A percentile compares a stretch with the other conserved stretches of the same genome.
Conservation (phyloP, 1,140 invertebrate genomes). For the Radopholus similis region DNA sequence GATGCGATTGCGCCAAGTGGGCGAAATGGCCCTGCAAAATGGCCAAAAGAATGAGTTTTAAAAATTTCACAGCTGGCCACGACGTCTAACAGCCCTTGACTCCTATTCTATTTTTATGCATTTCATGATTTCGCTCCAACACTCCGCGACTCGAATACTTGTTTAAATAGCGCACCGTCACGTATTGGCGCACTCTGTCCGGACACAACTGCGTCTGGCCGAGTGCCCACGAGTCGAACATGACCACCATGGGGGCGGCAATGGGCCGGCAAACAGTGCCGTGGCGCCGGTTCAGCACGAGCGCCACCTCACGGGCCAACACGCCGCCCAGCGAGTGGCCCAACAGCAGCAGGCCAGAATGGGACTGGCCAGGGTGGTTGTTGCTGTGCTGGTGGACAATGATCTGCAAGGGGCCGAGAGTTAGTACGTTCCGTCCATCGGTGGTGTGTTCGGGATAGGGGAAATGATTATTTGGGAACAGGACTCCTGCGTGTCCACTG, state of each 20-base stretch:
- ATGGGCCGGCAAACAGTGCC: neutral
- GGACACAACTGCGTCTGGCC: neutral
- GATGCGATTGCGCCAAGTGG: neutral
- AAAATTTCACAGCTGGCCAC: too few relatives aligned
- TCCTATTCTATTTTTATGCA: too few relatives aligned
- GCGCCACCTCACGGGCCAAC: conserved; percentile 35
- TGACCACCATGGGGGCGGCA: neutral
- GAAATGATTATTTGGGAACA: too few relatives aligned
- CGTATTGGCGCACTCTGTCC: neutral
- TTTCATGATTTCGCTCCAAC: too few relatives aligned
- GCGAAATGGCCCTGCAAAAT: neutral
- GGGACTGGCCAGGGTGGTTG: neutral
- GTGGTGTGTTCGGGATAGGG: neutral
- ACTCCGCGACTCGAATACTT: too few relatives aligned
- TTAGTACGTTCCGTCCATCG: conserved; percentile 15
- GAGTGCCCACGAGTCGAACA: conserved; percentile 4
- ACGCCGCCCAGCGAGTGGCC: conserved; percentile 48
- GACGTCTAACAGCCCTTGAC: too few relatives aligned
- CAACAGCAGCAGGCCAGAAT: conserved; percentile 27
- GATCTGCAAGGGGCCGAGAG: conserved; percentile 25
- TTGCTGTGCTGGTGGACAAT: neutral
- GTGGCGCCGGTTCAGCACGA: conserved; percentile 21
- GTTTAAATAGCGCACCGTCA: neutral
- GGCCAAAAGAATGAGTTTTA: neutral
- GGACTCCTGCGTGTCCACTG: too few relatives aligned